phyloP scores from a whole-genome alignment of 1,140 invertebrate species.

The Saxidomus purpurata region DNA sequence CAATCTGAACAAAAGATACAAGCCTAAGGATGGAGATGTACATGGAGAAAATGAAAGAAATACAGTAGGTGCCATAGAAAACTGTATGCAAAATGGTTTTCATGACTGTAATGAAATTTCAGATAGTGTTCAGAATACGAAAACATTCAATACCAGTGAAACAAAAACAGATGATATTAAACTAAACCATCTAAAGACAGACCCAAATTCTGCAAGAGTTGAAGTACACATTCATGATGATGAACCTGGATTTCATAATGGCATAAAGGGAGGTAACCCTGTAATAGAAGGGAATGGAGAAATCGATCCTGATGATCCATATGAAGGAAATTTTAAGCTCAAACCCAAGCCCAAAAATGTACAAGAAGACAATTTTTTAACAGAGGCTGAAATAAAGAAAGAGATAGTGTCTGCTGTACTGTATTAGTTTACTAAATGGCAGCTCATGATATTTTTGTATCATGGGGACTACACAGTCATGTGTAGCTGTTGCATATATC shows the following conservation, averaged over 20 bases:
- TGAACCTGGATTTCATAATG: neutral
- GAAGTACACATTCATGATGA: neutral
- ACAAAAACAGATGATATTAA: neutral
- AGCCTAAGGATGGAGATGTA: neutral
- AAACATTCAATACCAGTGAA: neutral
- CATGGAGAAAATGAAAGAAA: neutral
- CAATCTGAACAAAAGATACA: neutral
- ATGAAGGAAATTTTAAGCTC: neutral
- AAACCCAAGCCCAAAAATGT: slow-evolving; percentile 25
- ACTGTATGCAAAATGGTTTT: neutral
- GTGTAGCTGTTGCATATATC: too few species aligned
- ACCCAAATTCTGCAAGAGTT: neutral
- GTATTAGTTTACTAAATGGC: slow-evolving; percentile 12
- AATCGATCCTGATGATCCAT: neutral
- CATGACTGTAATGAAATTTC: neutral
- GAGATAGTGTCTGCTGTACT: slow-evolving; percentile 10
- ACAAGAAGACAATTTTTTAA: slow-evolving; percentile 46
- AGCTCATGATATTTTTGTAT: too few species aligned
- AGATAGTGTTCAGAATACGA: neutral
- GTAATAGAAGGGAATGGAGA: neutral
- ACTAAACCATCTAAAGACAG: neutral
- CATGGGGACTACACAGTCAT: too few species aligned
- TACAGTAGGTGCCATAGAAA: neutral
- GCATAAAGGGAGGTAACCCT: neutral
- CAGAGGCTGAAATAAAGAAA: slow-evolving; percentile 28